Conservation (phyloP, 2,888 invertebrate genomes). For the Disparrhopalites patrizii region DNA sequence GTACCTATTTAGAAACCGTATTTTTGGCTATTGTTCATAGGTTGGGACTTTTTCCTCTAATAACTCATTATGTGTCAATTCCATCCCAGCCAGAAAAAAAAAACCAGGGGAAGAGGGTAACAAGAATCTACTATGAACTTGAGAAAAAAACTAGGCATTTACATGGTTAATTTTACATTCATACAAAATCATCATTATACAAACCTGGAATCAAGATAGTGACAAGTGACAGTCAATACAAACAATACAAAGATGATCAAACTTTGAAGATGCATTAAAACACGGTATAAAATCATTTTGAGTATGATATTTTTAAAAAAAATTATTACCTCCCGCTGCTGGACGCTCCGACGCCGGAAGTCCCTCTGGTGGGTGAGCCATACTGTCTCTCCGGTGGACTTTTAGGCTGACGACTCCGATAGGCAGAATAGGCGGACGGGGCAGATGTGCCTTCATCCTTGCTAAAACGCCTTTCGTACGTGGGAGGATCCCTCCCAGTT, state of each 20-base stretch:
- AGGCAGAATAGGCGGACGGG: slow-evolving; percentile 6
- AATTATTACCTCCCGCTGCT: background rate
- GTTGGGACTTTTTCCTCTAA: background rate
- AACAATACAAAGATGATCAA: too few relatives aligned
- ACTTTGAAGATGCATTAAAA: too few relatives aligned
- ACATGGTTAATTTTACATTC: too few relatives aligned
- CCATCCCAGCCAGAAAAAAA: too few relatives aligned
- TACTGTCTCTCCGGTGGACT: slow-evolving; percentile 27
- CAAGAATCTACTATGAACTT: too few relatives aligned
- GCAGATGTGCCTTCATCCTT: slow-evolving; percentile 21
- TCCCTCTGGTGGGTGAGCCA: background rate
- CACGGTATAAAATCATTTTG: too few relatives aligned
- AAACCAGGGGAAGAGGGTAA: too few relatives aligned
- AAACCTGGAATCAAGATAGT: too few relatives aligned
- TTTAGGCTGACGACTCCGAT: slow-evolving; percentile 15
- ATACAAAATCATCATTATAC: too few relatives aligned
- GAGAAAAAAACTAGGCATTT: too few relatives aligned
- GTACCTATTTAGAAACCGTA: slow-evolving; percentile 23
- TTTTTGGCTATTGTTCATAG: background rate
- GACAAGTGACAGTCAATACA: too few relatives aligned
- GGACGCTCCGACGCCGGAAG: slow-evolving; percentile 1
- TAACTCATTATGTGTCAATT: too few relatives aligned
- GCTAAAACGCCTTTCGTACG: slow-evolving; percentile 18
- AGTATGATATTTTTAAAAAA: background rate
- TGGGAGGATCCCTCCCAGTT: slow-evolving; percentile 16